These are phyloP conservation scores for Dasyurus viverrinus DNA, from an alignment of 2,113 vertebrate genomes.

Conservation along the genomic window DNA sequence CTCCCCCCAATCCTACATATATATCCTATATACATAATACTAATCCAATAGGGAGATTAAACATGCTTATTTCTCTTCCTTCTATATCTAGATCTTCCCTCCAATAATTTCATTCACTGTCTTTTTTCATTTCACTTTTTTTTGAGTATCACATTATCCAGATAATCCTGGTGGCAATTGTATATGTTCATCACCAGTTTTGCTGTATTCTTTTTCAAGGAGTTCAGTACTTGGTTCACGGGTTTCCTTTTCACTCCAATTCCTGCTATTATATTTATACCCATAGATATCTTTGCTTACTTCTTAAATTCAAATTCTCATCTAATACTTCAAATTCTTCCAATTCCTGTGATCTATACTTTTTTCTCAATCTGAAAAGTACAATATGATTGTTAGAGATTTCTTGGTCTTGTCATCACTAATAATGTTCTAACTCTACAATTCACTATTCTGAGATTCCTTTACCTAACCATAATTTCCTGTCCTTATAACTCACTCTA, in stretches of 20 bases:
- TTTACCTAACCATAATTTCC: background rate
- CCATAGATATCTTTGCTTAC: background rate
- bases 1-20: background rate
- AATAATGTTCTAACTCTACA: background rate
- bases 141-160: background rate
- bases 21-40: background rate
- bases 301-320: background rate
- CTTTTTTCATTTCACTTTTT: background rate
- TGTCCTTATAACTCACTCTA: background rate
- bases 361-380: background rate
- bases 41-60: background rate
- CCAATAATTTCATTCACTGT: background rate
- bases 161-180: background rate
- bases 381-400: background rate
- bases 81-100: background rate
- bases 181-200: background rate
- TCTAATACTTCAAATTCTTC: background rate
- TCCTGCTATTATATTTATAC: background rate
- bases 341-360: background rate
- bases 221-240: background rate
- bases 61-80: background rate
- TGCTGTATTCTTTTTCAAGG: background rate
- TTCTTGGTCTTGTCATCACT: background rate
- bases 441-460: background rate
- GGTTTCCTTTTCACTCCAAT: background rate